Base-by-base conservation (phyloP, 2,797 vertebrate species). In the Bradypodion ventrale region DNA sequence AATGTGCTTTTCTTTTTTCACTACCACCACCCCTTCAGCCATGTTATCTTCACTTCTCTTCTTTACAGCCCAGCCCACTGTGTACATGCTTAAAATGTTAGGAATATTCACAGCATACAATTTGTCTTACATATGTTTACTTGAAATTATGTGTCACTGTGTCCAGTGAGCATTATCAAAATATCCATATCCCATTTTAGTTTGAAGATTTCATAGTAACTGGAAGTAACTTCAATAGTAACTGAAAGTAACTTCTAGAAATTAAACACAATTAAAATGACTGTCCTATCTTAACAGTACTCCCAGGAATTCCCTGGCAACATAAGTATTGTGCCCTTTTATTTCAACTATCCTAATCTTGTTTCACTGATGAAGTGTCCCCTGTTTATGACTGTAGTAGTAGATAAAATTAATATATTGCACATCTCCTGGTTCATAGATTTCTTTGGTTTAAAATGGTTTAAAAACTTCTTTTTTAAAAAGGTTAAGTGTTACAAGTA, bases 401-500 rank as follows among this genome's bases (percentile, higher is more conserved):
- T 77, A 32, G 4, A 0, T 0, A 15, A 74, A 69, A 80, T 29
- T 72, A 5, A 77, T 15, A 40, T 81, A 25, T 10, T 60, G n/a
- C 23, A 8, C 27, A 7, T 46, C 25, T 32, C 42, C 25, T 0
- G 15, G 3, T 77, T 83, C 49, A 60, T 86, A 37, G 37, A 82
- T 92, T 90, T 79, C 73, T 15, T 8, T 32, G 75, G 65, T 44
- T 10, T 81, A 40, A 91, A 83, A 74, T 29, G 5, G 0, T 0
- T 86, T 75, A 75, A 69, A 27, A 52, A 8, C 84, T 12, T 65
- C n/a, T 27, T 7, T 91, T 89, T 42, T 88, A 37, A 93, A 92
- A 94, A 99, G 99, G 98, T 99, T 32, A 99, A 99, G 87, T 99
- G 99, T 91, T 99, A 99, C 90, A 99, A 99, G 89, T 99, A 99